These are phyloP conservation scores for Tonatia bakeri DNA, from an alignment of 2,113 vertebrate species.

Conservation along the genomic window DNA sequence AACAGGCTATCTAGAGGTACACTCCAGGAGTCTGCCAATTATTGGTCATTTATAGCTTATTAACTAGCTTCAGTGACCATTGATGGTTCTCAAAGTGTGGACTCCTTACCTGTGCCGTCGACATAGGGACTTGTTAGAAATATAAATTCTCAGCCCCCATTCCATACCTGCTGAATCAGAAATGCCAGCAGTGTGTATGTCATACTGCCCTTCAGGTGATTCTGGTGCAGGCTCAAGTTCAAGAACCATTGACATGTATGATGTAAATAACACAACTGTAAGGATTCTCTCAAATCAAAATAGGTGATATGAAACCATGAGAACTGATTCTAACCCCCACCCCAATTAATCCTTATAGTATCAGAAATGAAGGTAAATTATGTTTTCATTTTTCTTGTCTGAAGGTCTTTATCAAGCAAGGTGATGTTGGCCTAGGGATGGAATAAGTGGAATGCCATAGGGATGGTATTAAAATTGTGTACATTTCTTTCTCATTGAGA, in stretches of 20 bases:
- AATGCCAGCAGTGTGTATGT: background rate
- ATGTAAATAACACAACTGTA: background rate
- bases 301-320: background rate
- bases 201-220: background rate
- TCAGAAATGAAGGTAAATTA: background rate
- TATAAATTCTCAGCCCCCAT: background rate
- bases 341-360: background rate
- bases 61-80: background rate
- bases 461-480: background rate
- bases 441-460: background rate
- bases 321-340: background rate
- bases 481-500: background rate
- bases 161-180: background rate
- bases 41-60: background rate
- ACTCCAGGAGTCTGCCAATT: background rate
- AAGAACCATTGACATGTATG: background rate
- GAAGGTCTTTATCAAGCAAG: background rate
- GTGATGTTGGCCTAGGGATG: background rate
- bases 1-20: background rate
- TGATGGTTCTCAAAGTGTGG: background rate
- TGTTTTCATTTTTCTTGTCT: background rate
- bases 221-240: background rate
- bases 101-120: background rate
- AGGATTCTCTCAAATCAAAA: conserved; percentile 9
- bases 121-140: background rate